Evolutionary conservation across 2,113 vertebrate species (phyloP).

Genomic region (Indicator maculatus): DNA sequence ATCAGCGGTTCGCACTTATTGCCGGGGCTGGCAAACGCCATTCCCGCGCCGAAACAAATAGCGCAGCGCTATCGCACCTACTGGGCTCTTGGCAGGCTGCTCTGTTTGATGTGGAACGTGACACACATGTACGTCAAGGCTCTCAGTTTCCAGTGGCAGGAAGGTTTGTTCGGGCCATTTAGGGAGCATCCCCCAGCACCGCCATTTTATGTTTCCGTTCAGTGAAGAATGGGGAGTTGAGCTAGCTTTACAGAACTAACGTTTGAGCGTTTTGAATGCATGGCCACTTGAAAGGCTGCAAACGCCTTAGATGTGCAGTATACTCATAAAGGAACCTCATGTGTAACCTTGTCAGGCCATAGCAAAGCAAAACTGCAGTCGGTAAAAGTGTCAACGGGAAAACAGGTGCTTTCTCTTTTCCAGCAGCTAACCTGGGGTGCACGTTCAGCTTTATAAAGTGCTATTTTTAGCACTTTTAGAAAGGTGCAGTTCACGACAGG

Average conservation of each 20-base stretch:
- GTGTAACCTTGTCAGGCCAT: rapidly evolving
- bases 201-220: background rate
- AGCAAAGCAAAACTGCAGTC: background rate
- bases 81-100: background rate
- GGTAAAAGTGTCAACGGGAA: rapidly evolving
- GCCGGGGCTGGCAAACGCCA: no score
- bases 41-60: background rate
- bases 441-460: background rate
- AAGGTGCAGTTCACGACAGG: background rate
- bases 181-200: rapidly evolving
- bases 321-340: background rate
- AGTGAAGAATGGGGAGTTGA: rapidly evolving
- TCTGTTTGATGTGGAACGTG: rapidly evolving
- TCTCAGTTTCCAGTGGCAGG: rapidly evolving
- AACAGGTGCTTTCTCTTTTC: background rate
- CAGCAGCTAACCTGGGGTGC: background rate
- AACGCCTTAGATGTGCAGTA: rapidly evolving
- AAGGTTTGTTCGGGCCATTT: rapidly evolving
- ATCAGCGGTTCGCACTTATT: background rate
- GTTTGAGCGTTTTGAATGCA: rapidly evolving
- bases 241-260: no score
- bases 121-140: rapidly evolving
- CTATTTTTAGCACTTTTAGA: rapidly evolving
- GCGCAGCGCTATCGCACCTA: background rate
- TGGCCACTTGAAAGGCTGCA: background rate